Percentiles rank a stretch among this genome's conserved stretches.
phyloP scores from a whole-genome alignment of 2,888 invertebrate species.

The Tachina grossa region DNA sequence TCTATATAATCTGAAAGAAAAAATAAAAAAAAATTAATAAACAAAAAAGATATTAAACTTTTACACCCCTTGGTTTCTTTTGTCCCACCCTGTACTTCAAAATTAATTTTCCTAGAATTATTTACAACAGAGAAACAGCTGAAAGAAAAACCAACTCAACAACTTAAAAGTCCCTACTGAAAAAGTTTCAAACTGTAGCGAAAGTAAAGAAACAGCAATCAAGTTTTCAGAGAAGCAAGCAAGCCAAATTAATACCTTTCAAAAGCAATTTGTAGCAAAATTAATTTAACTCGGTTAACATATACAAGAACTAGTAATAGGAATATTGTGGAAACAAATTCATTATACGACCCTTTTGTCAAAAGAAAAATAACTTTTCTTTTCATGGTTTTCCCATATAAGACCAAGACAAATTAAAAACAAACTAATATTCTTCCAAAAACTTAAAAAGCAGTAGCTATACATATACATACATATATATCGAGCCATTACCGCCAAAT shows the following conservation, averaged over 20 bases:
- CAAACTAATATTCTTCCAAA: no score
- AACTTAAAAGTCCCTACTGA: background rate
- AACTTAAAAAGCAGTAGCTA: no score
- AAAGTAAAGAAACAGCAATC: background rate
- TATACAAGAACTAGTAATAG: slow-evolving; percentile 14
- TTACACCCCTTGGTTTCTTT: no score
- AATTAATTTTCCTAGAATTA: background rate
- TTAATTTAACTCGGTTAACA: slow-evolving; percentile 44
- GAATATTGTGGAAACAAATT: slow-evolving; percentile 31
- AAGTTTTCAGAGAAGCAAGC: slow-evolving; percentile 13
- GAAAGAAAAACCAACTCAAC: background rate
- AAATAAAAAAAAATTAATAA: no score
- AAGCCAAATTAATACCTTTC: slow-evolving; percentile 59
- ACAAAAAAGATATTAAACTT: no score
- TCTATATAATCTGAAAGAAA: no score
- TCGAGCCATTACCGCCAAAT: no score
- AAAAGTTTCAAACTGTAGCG: background rate
- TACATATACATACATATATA: background rate
- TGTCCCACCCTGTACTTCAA: no score
- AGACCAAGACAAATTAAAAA: background rate
- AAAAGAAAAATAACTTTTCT: background rate
- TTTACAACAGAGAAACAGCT: background rate
- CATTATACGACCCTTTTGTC: background rate
- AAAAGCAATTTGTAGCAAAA: slow-evolving; percentile 56
- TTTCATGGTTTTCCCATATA: background rate